Percentiles rank a stretch among this genome's conserved stretches.
Conservation (phyloP, 2,888 invertebrate genomes). For the Nudaria mundana region DNA sequence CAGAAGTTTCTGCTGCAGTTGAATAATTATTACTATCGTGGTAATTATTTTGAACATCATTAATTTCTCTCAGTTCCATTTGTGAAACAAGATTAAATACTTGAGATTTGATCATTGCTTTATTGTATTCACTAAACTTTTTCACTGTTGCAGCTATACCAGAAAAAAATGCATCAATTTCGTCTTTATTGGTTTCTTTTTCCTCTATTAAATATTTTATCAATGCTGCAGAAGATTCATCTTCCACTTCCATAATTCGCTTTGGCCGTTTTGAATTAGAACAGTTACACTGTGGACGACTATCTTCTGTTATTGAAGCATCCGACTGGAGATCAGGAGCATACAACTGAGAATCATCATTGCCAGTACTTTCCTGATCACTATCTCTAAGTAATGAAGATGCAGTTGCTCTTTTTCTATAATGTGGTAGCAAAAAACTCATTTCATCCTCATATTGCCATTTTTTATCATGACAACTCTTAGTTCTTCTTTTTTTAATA, state of each 20-base stretch:
- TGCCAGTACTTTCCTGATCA: conserved; percentile 22
- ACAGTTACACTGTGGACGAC: too few relatives aligned
- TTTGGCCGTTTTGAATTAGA: too few relatives aligned
- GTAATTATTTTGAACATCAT: conserved; percentile 13
- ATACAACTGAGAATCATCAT: conserved; percentile 23
- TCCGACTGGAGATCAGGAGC: too few relatives aligned
- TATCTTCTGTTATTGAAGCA: too few relatives aligned
- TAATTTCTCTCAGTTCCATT: conserved; percentile 22
- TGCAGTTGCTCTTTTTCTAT: conserved; percentile 25
- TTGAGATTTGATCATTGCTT: conserved; percentile 24
- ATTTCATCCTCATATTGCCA: conserved; percentile 32
- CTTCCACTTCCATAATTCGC: too few relatives aligned
- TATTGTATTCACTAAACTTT: conserved; percentile 25
- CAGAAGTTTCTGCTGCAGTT: too few relatives aligned
- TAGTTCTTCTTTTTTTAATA: conserved; percentile 27
- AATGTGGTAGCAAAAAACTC: conserved; percentile 30
- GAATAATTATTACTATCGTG: too few relatives aligned
- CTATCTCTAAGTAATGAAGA: conserved; percentile 23
- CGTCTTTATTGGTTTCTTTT: conserved; percentile 21
- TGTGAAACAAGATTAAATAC: conserved; percentile 27
- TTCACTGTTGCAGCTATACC: conserved; percentile 27
- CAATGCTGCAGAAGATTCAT: too few relatives aligned
- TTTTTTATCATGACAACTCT: conserved; percentile 30
- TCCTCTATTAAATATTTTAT: conserved; percentile 25
- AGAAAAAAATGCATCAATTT: conserved; percentile 26